phyloP scores from a whole-genome alignment of 1,140 invertebrate genomes.

The Pissodes strobi region DNA sequence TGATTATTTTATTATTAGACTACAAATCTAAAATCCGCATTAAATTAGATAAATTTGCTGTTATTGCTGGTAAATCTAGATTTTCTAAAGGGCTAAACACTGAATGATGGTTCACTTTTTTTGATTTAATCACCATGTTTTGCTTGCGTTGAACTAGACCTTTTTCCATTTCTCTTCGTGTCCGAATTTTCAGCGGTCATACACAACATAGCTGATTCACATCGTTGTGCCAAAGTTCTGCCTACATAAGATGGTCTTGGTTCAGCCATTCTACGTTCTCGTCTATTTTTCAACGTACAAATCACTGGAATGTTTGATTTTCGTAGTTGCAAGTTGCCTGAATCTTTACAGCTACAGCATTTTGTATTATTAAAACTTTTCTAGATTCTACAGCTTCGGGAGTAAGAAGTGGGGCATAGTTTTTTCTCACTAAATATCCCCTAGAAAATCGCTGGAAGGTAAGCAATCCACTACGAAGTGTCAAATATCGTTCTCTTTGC shows the following conservation, averaged over 20 bases:
- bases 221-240: constrained; percentile 51
- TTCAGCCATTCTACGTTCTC: constrained; percentile 56
- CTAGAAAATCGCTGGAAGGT: constrained; percentile 46
- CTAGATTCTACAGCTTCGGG: constrained; percentile 57
- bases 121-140: too few relatives aligned
- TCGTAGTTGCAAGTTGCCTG: constrained; percentile 68
- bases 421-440: constrained; percentile 59
- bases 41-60: too few relatives aligned
- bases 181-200: constrained; percentile 53
- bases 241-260: constrained; percentile 44
- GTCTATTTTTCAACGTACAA: constrained; percentile 56
- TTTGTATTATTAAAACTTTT: constrained; percentile 50
- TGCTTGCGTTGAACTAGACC: not conserved
- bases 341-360: constrained; percentile 64
- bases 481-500: constrained; percentile 45
- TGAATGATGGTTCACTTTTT: too few relatives aligned
- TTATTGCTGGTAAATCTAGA: too few relatives aligned
- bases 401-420: constrained; percentile 44
- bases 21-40: too few relatives aligned
- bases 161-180: too few relatives aligned
- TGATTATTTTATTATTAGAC: too few relatives aligned
- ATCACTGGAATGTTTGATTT: constrained; percentile 51
- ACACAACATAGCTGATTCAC: constrained; percentile 57
- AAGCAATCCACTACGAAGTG: constrained; percentile 50
- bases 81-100: too few relatives aligned